phyloP scores from a whole-genome alignment of 2,797 vertebrate genomes.

The Falco naumanni region DNA sequence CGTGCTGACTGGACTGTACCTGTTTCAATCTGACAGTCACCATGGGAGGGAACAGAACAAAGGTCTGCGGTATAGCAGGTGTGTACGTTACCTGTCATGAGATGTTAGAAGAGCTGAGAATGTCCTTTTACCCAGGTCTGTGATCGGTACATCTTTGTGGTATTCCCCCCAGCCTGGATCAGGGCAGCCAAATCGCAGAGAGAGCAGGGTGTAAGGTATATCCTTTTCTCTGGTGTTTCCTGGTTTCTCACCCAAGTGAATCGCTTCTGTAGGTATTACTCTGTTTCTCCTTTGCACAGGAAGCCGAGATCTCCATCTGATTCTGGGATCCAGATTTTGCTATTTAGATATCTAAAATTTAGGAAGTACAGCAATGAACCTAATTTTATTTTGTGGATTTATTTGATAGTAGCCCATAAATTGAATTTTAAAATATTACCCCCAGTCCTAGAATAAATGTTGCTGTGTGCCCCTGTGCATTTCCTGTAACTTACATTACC shows the following conservation, averaged over 20 bases:
- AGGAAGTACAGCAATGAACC: not conserved
- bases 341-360: not conserved
- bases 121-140: not conserved
- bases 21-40: not conserved
- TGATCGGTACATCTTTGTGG: not conserved
- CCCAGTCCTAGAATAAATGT: not conserved
- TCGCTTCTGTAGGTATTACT: not conserved
- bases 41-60: not conserved
- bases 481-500: slow-evolving; percentile 46
- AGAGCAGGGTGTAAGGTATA: not conserved
- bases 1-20: not conserved
- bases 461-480: not conserved
- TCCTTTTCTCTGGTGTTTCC: not conserved
- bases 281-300: not conserved
- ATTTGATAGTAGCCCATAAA: not conserved
- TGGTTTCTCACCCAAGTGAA: not conserved
- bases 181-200: not conserved
- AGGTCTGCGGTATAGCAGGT: not conserved
- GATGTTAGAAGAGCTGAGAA: not conserved
- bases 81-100: not conserved
- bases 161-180: not conserved
- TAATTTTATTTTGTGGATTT: not conserved
- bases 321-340: not conserved
- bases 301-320: not conserved
- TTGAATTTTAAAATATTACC: not conserved